Evolutionary conservation across 2,113 vertebrate genomes (phyloP), one percentile per base, ranked within the genome.

Genomic region (Girardinichthys multiradiatus): DNA sequence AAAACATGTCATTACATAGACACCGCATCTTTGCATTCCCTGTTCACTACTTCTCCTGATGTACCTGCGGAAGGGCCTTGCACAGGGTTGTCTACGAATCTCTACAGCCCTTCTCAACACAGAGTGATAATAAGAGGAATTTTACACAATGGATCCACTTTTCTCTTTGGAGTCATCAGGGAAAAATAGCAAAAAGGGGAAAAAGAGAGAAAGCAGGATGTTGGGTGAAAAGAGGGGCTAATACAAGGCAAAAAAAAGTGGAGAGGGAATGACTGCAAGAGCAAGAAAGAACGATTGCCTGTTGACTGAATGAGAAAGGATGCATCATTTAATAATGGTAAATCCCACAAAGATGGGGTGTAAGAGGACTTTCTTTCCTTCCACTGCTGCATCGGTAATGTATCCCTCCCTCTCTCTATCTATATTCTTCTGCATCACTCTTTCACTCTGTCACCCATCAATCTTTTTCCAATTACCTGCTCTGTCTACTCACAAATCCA

Each of bases 391-490:
- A 86, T 80, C 70, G 61, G 83, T 88, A 89, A 91, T 91, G 85
- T 79, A 87, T 89, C 84, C 78, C 75, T 85, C 84, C 86, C 83
- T 90, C 77, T 79, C 70, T 84, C 86, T 72, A 72, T 87, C 83
- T 35, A 62, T 42, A 6, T 61, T 61, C 82, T 76, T 66, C 79
- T 86, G 73, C 64, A 90, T 87, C 87, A 84, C 87, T 87, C 85
- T 81, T 77, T 80, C 79, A 70, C 82, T 78, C 85, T 89, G 90
- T 92, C 90, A 89, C 87, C 91, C 91, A 94, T 95, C 93, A 94
- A 93, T 95, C 94, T 94, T 94, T 94, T 94, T 94, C 91, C 93
- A 95, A 95, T 94, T 94, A 94, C 94, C 93, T 94, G 89, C 93
- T 93, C 92, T 91, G 91, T 91, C 90, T 92, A 89, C 86, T 82